Evolutionary conservation across 2,113 vertebrate species (phyloP).

Genomic region (Epinephelus fuscoguttatus): DNA sequence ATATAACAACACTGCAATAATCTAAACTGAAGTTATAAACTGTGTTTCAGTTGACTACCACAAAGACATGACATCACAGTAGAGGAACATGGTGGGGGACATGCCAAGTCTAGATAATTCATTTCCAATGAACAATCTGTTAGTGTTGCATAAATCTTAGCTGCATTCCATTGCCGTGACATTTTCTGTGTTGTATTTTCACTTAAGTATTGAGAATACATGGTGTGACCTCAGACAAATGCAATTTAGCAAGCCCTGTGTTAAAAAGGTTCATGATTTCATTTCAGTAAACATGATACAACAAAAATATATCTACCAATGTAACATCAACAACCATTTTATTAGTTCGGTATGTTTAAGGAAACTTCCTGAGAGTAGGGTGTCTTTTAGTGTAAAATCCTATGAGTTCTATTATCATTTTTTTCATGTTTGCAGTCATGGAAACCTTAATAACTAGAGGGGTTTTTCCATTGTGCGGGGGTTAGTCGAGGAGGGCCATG

Average conservation of each 20-base stretch:
- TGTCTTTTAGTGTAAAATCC: too few species aligned
- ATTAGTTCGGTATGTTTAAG: too few species aligned
- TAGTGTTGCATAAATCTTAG: slow-evolving; percentile 11
- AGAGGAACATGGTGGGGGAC: slow-evolving; percentile 3
- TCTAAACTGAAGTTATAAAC: background rate
- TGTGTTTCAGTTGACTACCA: background rate
- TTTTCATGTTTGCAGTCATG: too few species aligned
- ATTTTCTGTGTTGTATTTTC: slow-evolving; percentile 1
- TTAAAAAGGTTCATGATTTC: background rate
- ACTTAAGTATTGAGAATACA: background rate
- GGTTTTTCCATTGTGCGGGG: too few species aligned
- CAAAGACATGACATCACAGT: slow-evolving; percentile 20
- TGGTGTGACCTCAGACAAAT: background rate
- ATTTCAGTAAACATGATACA: background rate
- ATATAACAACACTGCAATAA: background rate
- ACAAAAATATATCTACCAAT: background rate
- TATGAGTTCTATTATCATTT: too few species aligned
- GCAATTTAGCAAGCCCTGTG: background rate
- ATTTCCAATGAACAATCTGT: slow-evolving; percentile 36
- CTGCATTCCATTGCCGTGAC: slow-evolving; percentile 38
- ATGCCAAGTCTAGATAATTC: slow-evolving; percentile 18
- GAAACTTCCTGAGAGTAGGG: too few species aligned
- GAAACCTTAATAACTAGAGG: too few species aligned
- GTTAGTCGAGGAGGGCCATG: too few species aligned
- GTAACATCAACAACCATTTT: background rate